Base-by-base conservation (phyloP, 2,888 invertebrate species). In the Aphrophora alni region DNA sequence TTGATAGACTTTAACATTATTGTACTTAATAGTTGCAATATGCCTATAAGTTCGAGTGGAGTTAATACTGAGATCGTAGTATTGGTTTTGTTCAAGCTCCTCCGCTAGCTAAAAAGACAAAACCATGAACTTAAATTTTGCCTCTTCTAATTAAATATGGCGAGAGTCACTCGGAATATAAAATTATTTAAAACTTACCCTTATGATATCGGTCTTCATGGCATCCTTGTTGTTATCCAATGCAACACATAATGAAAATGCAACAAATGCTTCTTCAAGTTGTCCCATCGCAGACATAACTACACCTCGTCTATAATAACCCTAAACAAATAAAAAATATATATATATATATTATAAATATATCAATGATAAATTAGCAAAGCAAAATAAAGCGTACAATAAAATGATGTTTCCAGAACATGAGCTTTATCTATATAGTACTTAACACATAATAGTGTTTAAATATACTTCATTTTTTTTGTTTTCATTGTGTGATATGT, bases 251-350 rank as follows among this genome's bases (percentile, higher is more conserved):
- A 91, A 88, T 76, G 91, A 89, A 81, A 91, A 89, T 24, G 91
- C 89, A 21, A 90, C 87, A 51, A 92, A 89, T 24, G 92, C 91
- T 83, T 92, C 92, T 84, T 92, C 91, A 86, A 90, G 89, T 75
- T 89, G 88, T 26, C 89, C 89, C 74, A 91, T 86, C 7, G 90
- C 90, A 71, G 89, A 88, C 77, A 92, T 87, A 24, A 91, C 91
- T 82, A 89, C 87, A 17, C 90, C 91, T 86, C 90, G 88, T 70
- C 91, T 88, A 84, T 90, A 91, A 86, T 92, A 91, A 25, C 91
- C 92, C 91, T 92, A 86, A 17, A 87, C 86, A 81, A 78, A 21
- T 5, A 21, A 3, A 5, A 59, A 77, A 71, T 83, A 78, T 44
- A n/a, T n/a, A n/a, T n/a, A n/a, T n/a, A 77, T 38, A n/a, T 27